phyloP scores from a whole-genome alignment of 2,888 invertebrate species.

The Psylliodes chrysocephalus region DNA sequence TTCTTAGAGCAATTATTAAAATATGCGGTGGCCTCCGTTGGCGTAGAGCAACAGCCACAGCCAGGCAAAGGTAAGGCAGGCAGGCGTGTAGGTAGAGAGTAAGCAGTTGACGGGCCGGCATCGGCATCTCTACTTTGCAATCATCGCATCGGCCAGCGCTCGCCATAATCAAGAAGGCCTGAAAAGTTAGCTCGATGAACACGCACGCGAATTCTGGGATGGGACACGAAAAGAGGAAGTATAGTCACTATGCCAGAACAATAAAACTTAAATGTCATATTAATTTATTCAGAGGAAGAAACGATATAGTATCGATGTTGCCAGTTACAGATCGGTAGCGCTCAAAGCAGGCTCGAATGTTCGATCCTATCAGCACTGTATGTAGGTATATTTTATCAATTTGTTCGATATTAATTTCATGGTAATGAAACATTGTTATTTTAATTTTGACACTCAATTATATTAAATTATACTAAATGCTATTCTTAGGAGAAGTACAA shows the following conservation, averaged over 20 bases:
- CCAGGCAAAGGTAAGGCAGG: neutral
- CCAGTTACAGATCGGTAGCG: no score
- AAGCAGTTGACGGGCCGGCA: neutral
- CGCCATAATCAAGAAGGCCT: slow-evolving; percentile 22
- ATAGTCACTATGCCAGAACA: neutral
- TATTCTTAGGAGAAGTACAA: no score
- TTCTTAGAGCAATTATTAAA: slow-evolving; percentile 27
- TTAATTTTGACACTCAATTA: no score
- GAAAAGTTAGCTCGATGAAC: slow-evolving; percentile 1
- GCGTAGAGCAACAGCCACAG: slow-evolving; percentile 11
- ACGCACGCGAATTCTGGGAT: slow-evolving; percentile 39
- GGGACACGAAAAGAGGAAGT: neutral
- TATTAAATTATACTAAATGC: no score
- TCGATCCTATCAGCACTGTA: no score
- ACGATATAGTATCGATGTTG: no score
- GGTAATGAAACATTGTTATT: no score
- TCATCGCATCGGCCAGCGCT: neutral
- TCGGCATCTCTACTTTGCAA: neutral
- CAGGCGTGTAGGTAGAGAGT: slow-evolving; percentile 6
- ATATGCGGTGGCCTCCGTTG: slow-evolving; percentile 36
- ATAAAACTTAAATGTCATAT: no score
- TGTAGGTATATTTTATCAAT: no score
- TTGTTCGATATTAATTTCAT: no score
- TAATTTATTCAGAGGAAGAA: no score
- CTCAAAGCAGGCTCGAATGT: no score